Conservation (phyloP, 2,113 vertebrate genomes). For the Montifringilla adamsi region DNA sequence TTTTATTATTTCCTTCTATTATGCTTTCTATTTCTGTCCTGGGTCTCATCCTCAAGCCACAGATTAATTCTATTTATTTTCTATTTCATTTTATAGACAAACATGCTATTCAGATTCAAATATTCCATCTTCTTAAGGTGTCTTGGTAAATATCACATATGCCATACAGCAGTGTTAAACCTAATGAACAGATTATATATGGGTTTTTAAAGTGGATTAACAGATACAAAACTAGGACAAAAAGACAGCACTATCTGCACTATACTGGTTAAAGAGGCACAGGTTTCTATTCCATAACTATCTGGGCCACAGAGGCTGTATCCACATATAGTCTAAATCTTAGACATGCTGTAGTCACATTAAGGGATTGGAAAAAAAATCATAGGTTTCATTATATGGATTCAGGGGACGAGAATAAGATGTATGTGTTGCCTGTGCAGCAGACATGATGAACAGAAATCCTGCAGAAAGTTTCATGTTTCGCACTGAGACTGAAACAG, state of each 20-base stretch:
- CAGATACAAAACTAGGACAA: not conserved
- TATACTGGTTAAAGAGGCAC: not conserved
- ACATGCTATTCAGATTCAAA: not conserved
- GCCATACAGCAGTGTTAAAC: not conserved
- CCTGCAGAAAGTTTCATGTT: not conserved
- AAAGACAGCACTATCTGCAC: not conserved
- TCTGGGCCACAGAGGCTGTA: not conserved
- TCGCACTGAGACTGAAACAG: not conserved
- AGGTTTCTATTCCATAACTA: not conserved
- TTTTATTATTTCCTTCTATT: not conserved
- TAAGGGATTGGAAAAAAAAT: not conserved
- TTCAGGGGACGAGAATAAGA: not conserved
- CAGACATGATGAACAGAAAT: not conserved
- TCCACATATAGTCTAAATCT: not conserved
- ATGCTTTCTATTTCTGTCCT: not conserved
- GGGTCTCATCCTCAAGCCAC: not conserved
- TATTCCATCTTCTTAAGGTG: not conserved
- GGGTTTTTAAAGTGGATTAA: not conserved
- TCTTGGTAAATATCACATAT: not conserved
- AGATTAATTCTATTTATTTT: not conserved
- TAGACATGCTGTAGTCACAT: not conserved
- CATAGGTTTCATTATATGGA: not conserved
- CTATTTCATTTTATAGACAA: not conserved
- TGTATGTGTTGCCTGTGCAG: not conserved
- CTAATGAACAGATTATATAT: not conserved